A percentile compares a stretch with the other conserved stretches of the same genome.
Conservation (phyloP, 2,113 vertebrate species). For the Sylvilagus bachmani region DNA sequence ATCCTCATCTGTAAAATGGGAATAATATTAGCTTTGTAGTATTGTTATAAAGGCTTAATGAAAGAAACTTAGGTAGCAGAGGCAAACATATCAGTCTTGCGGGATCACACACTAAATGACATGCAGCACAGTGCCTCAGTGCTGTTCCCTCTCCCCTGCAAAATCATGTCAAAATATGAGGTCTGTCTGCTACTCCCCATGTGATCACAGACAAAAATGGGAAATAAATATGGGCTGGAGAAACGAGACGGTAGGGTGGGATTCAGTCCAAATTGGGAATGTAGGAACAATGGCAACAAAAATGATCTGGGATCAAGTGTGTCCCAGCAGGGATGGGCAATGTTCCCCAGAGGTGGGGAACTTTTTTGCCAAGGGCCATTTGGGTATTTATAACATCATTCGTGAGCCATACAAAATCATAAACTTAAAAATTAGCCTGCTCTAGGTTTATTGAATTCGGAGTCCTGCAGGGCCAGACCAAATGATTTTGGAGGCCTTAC, state of each 20-base stretch:
- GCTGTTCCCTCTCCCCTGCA: background rate
- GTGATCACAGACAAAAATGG: background rate
- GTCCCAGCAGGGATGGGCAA: background rate
- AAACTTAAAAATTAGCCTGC: too few relatives aligned
- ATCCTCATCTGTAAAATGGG: slow-evolving; percentile 22
- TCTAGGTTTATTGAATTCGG: too few relatives aligned
- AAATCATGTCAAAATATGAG: slow-evolving; percentile 39
- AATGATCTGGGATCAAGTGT: background rate
- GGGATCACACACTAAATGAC: background rate
- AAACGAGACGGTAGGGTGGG: slow-evolving; percentile 3
- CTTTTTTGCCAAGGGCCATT: too few relatives aligned
- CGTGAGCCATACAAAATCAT: too few relatives aligned
- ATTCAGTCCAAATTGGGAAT: background rate
- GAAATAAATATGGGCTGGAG: background rate
- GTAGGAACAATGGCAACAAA: background rate
- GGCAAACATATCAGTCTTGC: slow-evolving; percentile 22
- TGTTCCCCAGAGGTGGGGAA: too few relatives aligned
- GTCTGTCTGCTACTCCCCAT: background rate
- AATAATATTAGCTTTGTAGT: background rate
- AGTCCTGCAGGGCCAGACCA: too few relatives aligned
- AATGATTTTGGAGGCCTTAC: too few relatives aligned
- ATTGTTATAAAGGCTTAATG: background rate
- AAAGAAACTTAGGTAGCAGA: slow-evolving; percentile 7
- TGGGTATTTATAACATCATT: too few relatives aligned
- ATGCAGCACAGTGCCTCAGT: background rate